Evolutionary conservation across 2,797 vertebrate genomes (phyloP).

Genomic region (Phylloscopus collybita): DNA sequence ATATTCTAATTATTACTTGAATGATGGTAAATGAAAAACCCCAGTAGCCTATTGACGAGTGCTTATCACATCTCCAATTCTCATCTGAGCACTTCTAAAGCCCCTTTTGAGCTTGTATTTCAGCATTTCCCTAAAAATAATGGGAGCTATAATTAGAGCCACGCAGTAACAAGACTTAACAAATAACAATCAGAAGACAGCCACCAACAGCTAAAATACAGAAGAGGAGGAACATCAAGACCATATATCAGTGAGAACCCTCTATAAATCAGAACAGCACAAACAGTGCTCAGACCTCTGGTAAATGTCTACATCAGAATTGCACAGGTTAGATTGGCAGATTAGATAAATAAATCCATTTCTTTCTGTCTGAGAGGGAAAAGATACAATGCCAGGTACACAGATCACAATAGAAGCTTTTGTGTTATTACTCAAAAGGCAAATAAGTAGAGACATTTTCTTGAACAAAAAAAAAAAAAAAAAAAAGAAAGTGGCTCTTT

Average conservation of each 20-base stretch:
- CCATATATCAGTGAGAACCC: neutral
- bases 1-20: slow-evolving; percentile 69
- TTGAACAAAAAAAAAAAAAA: neutral
- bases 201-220: slow-evolving; percentile 17
- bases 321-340: neutral
- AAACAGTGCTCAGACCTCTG: slow-evolving; percentile 7
- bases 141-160: slow-evolving; percentile 57
- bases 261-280: slow-evolving; percentile 13
- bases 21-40: slow-evolving; percentile 48
- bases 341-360: slow-evolving; percentile 29
- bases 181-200: slow-evolving; percentile 54
- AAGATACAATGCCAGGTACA: neutral
- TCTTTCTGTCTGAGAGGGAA: neutral
- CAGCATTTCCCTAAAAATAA: slow-evolving; percentile 57
- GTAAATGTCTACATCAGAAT: neutral
- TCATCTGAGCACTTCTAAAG: slow-evolving; percentile 55
- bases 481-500: neutral
- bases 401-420: neutral
- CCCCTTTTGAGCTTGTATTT: slow-evolving; percentile 39
- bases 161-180: slow-evolving; percentile 33
- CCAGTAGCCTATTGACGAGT: slow-evolving; percentile 26
- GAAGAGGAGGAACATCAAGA: neutral
- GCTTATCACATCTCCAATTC: slow-evolving; percentile 60
- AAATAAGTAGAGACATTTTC: neutral
- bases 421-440: neutral